Base-by-base conservation (phyloP, 2,113 vertebrate genomes). In the Dasyornis broadbenti region DNA sequence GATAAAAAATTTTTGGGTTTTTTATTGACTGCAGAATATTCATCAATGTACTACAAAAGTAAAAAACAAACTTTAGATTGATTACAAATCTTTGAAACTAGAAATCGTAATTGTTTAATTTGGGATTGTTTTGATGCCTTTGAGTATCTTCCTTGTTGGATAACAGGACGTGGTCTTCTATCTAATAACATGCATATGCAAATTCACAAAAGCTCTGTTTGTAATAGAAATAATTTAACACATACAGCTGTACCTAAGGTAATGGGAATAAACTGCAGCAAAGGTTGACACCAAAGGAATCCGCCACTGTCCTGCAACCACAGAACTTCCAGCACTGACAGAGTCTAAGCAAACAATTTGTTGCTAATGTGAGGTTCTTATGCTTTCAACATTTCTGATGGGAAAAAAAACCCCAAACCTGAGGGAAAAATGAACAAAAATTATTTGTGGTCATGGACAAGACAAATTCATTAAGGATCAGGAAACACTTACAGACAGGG, bases 271-370 rank as follows among this genome's bases (percentile, higher is more conserved):
- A 72, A 60, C 13, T 31, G 53, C n/a, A 60, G 44, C 13, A 65
- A 69, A 68, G 26, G 22, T 1, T 37, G 72, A 33, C 35, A 15
- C 33, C 9, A n/a, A 60, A 52, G 35, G 37, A 27, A 59, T 21
- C 20, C 42, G 52, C n/a, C 24, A 19, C 15, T 7, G 1, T 26
- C 33, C 53, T 81, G 52, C 56, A 54, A 13, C 9, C 61, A 22
- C 39, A 77, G 27, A 33, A 24, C 24, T 33, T 61, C 50, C 77
- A 82, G 44, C 53, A 40, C 52, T 1, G 1, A 24, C 27, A 40
- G 2, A 30, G 18, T 11, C 61, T 27, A 42, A 80, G 45, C 3
- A 63, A 60, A 13, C 1, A 0, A 35, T 56, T 19, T 35, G 6
- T 60, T 63, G 24, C 44, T 56, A 60, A 37, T 6, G 11, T 17